Evolutionary conservation across 2,797 vertebrate genomes (phyloP).

Genomic region (Oreonectes daqikongensis): DNA sequence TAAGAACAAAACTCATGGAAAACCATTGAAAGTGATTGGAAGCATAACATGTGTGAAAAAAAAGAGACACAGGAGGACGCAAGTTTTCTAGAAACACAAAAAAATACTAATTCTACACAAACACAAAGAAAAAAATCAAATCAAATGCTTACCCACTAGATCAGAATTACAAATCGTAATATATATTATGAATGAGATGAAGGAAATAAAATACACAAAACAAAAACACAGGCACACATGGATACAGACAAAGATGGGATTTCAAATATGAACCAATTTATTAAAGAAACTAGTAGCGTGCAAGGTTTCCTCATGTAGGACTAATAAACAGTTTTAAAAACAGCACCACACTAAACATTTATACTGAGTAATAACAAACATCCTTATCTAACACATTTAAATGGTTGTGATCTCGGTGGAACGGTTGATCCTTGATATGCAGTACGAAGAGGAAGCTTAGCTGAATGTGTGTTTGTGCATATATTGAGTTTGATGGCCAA

Average conservation of each 20-base stretch:
- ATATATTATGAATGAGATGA: slow-evolving; percentile 62
- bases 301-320: slow-evolving; percentile 50
- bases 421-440: slow-evolving; percentile 43
- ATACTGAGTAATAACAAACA: slow-evolving; percentile 34
- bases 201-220: slow-evolving; percentile 48
- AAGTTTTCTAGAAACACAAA: slow-evolving; percentile 64
- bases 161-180: slow-evolving; percentile 59
- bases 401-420: slow-evolving; percentile 53
- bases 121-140: slow-evolving; percentile 59
- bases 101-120: slow-evolving; percentile 67
- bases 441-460: slow-evolving; percentile 48
- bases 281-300: slow-evolving; percentile 34
- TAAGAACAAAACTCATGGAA: no score
- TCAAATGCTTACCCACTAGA: slow-evolving; percentile 54
- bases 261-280: slow-evolving; percentile 43
- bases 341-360: slow-evolving; percentile 37
- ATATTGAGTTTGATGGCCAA: slow-evolving; percentile 15
- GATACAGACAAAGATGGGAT: slow-evolving; percentile 42
- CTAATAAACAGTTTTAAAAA: slow-evolving; percentile 53
- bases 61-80: slow-evolving; percentile 73
- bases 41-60: slow-evolving; percentile 67
- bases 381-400: slow-evolving; percentile 5
- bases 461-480: slow-evolving; percentile 34
- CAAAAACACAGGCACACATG: slow-evolving; percentile 38
- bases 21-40: slow-evolving; percentile 46